Evolutionary conservation across 2,797 vertebrate genomes (phyloP).

Genomic region (Schizothorax lantsangensis): DNA sequence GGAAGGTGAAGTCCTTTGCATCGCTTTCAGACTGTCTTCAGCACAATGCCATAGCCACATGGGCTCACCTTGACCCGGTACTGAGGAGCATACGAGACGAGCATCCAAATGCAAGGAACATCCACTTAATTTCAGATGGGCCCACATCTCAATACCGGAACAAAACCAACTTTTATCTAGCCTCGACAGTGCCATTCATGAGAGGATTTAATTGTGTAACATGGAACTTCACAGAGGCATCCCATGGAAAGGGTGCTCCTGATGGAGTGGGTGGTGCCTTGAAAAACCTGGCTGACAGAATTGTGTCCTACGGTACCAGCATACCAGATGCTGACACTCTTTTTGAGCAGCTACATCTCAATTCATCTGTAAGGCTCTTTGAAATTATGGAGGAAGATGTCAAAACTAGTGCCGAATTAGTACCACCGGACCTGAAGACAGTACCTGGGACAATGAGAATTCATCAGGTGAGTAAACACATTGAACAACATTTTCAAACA

Average conservation of each 20-base stretch:
- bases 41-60: conserved; percentile 40
- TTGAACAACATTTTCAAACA: no score
- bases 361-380: no score
- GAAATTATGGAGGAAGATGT: no score
- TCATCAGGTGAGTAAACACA: no score
- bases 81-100: conserved; percentile 9
- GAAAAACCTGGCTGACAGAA: conserved; percentile 40
- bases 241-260: conserved; percentile 38
- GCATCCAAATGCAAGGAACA: conserved; percentile 8
- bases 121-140: conserved; percentile 49
- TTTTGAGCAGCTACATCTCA: no score
- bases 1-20: conserved; percentile 43
- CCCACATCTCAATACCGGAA: conserved; percentile 38
- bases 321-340: no score
- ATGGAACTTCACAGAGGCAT: conserved; percentile 43
- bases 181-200: conserved; percentile 43
- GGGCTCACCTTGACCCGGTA: conserved; percentile 38
- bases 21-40: conserved; percentile 42
- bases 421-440: no score
- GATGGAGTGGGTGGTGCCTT: conserved; percentile 6
- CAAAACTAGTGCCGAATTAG: no score
- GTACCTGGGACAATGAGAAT: no score
- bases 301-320: conserved; percentile 46
- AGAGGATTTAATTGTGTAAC: conserved; percentile 27
- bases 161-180: conserved; percentile 21